Conservation (phyloP, 2,797 vertebrate species). For the Australoheros facetus region DNA sequence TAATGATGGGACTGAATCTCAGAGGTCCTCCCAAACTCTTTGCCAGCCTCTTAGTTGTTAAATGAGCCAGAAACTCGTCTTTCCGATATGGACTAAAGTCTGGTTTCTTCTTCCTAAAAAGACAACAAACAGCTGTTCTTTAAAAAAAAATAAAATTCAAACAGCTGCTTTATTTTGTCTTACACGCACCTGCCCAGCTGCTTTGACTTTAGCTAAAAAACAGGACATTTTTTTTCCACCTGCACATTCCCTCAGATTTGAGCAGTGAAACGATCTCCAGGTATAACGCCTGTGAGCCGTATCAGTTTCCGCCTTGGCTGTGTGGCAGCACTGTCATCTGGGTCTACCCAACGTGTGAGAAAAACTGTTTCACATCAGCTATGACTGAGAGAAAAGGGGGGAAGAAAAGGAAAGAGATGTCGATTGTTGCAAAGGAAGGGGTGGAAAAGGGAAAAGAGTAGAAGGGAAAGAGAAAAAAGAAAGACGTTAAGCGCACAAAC, state of each 20-base stretch:
- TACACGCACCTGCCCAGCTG: neutral
- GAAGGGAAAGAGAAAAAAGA: neutral
- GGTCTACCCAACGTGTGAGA: slow-evolving; percentile 5
- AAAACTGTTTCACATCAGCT: slow-evolving; percentile 32
- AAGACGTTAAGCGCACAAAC: neutral
- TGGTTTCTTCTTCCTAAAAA: neutral
- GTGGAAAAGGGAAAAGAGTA: neutral
- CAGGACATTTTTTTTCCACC: neutral
- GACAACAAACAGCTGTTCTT: neutral
- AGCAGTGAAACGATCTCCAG: neutral
- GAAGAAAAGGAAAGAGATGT: neutral
- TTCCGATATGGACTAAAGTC: neutral
- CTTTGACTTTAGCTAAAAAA: neutral
- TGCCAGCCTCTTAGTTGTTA: neutral
- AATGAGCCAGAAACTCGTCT: neutral
- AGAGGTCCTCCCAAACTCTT: neutral
- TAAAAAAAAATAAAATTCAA: neutral
- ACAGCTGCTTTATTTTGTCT: neutral
- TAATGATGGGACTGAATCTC: neutral
- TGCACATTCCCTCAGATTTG: neutral
- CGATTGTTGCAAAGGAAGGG: neutral
- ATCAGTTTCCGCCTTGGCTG: neutral
- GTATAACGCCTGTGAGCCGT: neutral
- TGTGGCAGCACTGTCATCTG: neutral
- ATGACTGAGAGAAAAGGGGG: slow-evolving; percentile 23